Conservation (phyloP, 1,140 invertebrate genomes). For the Aphaenogaster ashmeadi region DNA sequence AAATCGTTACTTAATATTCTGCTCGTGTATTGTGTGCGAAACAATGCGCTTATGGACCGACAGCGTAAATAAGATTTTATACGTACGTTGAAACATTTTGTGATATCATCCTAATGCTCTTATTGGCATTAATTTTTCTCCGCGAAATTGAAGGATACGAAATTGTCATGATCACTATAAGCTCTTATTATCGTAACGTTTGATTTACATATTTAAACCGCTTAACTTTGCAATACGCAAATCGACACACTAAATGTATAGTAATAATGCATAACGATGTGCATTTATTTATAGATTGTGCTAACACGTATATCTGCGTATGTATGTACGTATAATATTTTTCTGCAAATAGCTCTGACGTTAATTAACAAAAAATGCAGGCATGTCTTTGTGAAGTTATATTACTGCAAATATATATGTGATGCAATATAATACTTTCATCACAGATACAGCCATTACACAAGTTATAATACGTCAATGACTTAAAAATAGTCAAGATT, state of each 20-base stretch:
- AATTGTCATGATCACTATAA: not conserved
- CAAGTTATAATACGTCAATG: slow-evolving; percentile 10
- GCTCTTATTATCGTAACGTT: not conserved
- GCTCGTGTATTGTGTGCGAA: not conserved
- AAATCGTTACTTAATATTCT: slow-evolving; percentile 18
- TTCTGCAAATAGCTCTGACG: not conserved
- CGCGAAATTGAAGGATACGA: slow-evolving; percentile 4
- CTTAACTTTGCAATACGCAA: not conserved
- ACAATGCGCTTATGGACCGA: not conserved
- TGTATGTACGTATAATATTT: not conserved
- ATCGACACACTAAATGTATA: not conserved
- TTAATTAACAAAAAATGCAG: slow-evolving; percentile 6
- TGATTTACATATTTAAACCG: not conserved
- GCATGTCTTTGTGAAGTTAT: not conserved
- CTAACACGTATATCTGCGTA: not conserved
- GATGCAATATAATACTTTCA: not conserved
- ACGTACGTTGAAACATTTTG: not conserved
- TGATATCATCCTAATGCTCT: not conserved
- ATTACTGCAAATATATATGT: not conserved
- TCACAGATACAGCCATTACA: not conserved
- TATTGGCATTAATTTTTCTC: not conserved
- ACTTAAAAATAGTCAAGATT: not conserved
- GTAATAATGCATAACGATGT: not conserved
- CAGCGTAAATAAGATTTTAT: slow-evolving; percentile 1
- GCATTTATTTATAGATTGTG: not conserved